Base-by-base conservation (phyloP, 2,888 invertebrate species). In the Tineola bisselliella region DNA sequence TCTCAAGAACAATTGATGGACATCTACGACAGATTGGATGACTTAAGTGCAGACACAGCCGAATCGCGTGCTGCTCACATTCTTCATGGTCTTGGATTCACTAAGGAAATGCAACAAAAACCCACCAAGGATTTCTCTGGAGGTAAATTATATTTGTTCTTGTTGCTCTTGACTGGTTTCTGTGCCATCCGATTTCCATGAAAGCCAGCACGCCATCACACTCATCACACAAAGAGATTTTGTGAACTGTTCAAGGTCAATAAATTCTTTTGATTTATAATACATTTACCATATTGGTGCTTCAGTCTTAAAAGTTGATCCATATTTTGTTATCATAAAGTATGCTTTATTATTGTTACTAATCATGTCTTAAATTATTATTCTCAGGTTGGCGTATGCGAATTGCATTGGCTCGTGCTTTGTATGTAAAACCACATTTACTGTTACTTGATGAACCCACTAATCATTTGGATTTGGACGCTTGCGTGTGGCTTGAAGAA, bases 401-500 rank as follows among this genome's bases (percentile, higher is more conserved):
- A 68, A 98, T 99, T 65, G 99, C 98, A 1, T 84, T 99, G 62
- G 99, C 98, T 5, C 91, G 98, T 69, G 99, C 99, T 0, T 87
- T 99, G 44, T 99, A 98, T 78, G 94, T 99, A 56, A 99, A 99
- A 79, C 99, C 99, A 0, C 99, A 99, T 73, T 86, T 99, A 62
- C 86, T 99, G 66, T 87, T 99, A 69, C 89, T 99, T 43, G 99
- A 99, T 79, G 99, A 99, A 87, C 99, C 99, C 3, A 99, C 99
- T 11, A 99, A 99, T 87, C 99, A 99, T 81, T 91, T 99, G 65
- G 99, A 99, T 89, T 89, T 99, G 68, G 98, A 99, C 75, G 99
- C 99, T 62, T 99, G 99, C 77, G 99, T 99, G 56, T 99, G 99
- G 99, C 90, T 99, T 62, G 99, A 99, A 81, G 96, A 98, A 77